Base-by-base conservation (phyloP, 2,888 invertebrate genomes). In the Dorcus hopei region DNA sequence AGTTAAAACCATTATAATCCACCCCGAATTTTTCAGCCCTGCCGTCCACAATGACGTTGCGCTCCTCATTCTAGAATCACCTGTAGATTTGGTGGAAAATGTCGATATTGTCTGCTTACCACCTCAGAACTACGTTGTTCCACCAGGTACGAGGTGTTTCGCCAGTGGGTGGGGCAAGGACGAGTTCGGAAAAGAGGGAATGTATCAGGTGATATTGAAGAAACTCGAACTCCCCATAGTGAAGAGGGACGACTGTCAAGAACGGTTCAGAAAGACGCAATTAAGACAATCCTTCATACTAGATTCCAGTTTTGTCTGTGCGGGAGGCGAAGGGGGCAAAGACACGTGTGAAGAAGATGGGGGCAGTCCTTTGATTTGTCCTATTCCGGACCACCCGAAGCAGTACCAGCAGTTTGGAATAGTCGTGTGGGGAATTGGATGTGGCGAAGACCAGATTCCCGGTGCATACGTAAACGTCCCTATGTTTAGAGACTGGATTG, bases 401-500 rank as follows among this genome's bases (percentile, higher is more conserved):
- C 78, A 79, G 19, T 85, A 82, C 64, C 81, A 81, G 1, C 86
- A 85, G 65, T 81, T 72, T 14, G 90, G 90, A 1, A 87, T 91
- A 40, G 91, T 92, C 0, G 86, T 91, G 1, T 93, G 92, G 92
- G 92, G 93, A 16, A 87, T 93, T 62, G 89, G 88, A 0, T 93
- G 93, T 68, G 91, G 89, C 0, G 80, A 82, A 52, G 79, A 82
- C 51, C 79, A 82, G 42, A 81, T 84, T 16, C 91, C 91, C 0
- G 91, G 89, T 0, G 89, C 90, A 0, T 93, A 92, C 72, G 88
- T 85, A 0, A 87, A 88, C 71, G 83, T 93, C 1, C 80, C 85
- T 0, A 72, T 80, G 38, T 81, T 87, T 9, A 80, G 88, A 1
- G 73, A 78, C 9, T 93, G 93, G 92, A 87, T 93, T 41, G 73